Conservation (phyloP, 1,140 invertebrate species). For the Drosophila lacertosa region DNA sequence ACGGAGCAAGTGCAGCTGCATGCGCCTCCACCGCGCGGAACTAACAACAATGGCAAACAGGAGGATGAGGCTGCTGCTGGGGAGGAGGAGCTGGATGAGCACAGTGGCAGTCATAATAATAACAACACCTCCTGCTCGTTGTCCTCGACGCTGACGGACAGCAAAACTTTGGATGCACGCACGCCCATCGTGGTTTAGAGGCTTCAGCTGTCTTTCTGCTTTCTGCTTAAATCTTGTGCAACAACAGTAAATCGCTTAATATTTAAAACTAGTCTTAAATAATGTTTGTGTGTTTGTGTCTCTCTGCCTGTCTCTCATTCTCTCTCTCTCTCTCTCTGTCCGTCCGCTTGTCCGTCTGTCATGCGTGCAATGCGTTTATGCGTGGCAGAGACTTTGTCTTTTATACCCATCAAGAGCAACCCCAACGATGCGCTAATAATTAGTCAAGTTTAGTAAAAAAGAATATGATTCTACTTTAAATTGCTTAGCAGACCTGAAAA, state of each 20-base stretch:
- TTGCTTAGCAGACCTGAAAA: no score
- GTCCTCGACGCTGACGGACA: conserved; percentile 80
- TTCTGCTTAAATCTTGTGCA: conserved; percentile 64
- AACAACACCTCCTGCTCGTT: conserved; percentile 81
- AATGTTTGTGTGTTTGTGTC: conserved; percentile 70
- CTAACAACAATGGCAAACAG: conserved; percentile 25
- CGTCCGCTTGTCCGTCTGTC: conserved; percentile 8
- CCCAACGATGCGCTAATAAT: conserved; percentile 34
- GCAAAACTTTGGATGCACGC: conserved; percentile 79
- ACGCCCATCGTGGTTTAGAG: conserved; percentile 75
- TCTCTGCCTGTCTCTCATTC: conserved; percentile 38
- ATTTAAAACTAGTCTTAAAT: conserved; percentile 75
- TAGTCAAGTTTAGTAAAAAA: no score
- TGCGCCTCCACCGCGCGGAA: conserved; percentile 36
- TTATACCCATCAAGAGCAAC: neutral
- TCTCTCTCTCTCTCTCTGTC: no score
- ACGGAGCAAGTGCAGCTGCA: conserved; percentile 74
- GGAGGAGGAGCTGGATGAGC: conserved; percentile 45
- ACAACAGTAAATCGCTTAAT: conserved; percentile 55
- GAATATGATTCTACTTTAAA: no score
- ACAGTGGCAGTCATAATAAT: conserved; percentile 23
- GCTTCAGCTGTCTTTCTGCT: conserved; percentile 19
- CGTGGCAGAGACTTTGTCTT: conserved; percentile 20
- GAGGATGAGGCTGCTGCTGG: conserved; percentile 31
- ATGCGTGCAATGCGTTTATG: conserved; percentile 52